Evolutionary conservation across 2,888 invertebrate species (phyloP), one percentile per base, ranked within the genome.

Genomic region (Cheilosia pagana): DNA sequence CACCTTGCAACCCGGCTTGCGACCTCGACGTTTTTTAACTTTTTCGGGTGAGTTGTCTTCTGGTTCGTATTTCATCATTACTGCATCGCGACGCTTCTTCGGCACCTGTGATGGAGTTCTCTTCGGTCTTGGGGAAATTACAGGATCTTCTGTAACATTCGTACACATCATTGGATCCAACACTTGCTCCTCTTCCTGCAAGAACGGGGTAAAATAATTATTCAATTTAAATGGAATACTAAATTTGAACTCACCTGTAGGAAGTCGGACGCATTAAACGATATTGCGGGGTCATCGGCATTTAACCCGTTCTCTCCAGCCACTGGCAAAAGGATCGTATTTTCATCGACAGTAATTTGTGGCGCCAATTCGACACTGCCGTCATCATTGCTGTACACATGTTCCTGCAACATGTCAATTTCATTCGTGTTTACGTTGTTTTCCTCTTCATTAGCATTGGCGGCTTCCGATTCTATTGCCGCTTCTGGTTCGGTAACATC

Each of bases 71-170:
- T 57, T 78, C 7, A 67, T 53, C 0, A 67, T 52, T 1, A 77
- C 25, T 2, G 76, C 75, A 50, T 86, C 82, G 23, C 86, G 87
- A 14, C 88, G 82, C 52, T 87, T 87, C 31, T 88, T 87, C 3
- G 87, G 87, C 19, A 87, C 77, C 68, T 87, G 86, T 21, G 83
- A 74, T 0, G 86, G 87, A 1, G 35, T 75, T 19, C 60, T 71
- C 55, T 43, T 45, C 3, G 76, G 67, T 35, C 76, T 67, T 2
- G 50, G 28, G 2, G 3, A 12, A n/a, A 12, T n/a, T 1, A 3
- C 14, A 14, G 2, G 4, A 14, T 50, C 39, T 2, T 62, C 68
- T 14, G 31, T 39, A 12, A 45, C 50, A 16, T 50, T 45, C n/a
- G 65, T 65, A 16, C 59, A 79, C 85, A 85, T 81, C 85, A 85